Percentiles rank a stretch among this genome's conserved stretches.
phyloP scores from a whole-genome alignment of 2,888 invertebrate species.

The Neoascia interrupta region DNA sequence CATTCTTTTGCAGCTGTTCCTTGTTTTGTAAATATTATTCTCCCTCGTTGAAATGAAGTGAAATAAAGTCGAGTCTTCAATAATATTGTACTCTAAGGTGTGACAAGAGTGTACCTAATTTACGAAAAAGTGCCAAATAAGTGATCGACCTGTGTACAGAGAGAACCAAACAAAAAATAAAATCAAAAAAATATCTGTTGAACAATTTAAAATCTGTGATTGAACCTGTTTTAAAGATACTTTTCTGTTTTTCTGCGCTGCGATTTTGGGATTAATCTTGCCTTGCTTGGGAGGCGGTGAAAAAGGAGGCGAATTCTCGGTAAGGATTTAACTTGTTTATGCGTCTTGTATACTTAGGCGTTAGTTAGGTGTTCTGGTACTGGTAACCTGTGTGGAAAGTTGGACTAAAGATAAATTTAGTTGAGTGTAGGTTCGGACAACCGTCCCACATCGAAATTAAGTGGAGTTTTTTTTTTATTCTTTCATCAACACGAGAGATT shows the following conservation, averaged over 20 bases:
- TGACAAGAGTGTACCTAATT: constrained; percentile 5
- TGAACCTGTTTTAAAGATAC: constrained; percentile 58
- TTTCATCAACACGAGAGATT: constrained; percentile 9
- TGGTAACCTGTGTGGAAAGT: neutral
- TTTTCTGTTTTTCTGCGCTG: constrained; percentile 10
- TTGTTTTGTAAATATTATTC: constrained; percentile 61
- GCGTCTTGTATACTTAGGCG: constrained; percentile 6
- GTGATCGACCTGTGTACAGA: constrained; percentile 31
- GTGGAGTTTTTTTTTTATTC: constrained; percentile 4
- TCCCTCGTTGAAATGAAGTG: constrained; percentile 49
- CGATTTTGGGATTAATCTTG: constrained; percentile 51
- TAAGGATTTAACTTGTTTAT: constrained; percentile 51
- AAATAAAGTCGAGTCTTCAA: too few relatives aligned
- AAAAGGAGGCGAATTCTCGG: constrained; percentile 51
- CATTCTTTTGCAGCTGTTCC: constrained; percentile 58
- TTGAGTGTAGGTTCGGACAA: constrained; percentile 59
- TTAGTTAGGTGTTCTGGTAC: neutral
- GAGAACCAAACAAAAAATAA: constrained; percentile 8
- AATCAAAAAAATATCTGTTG: constrained; percentile 1
- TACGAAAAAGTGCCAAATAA: constrained; percentile 32
- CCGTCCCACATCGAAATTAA: constrained; percentile 52
- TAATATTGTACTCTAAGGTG: constrained; percentile 27
- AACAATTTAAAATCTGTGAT: constrained; percentile 37
- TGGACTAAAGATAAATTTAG: constrained; percentile 32
- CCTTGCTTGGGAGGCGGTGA: constrained; percentile 8